Evolutionary conservation across 2,797 vertebrate genomes (phyloP).

Genomic region (Sebastes kiyomatsui): DNA sequence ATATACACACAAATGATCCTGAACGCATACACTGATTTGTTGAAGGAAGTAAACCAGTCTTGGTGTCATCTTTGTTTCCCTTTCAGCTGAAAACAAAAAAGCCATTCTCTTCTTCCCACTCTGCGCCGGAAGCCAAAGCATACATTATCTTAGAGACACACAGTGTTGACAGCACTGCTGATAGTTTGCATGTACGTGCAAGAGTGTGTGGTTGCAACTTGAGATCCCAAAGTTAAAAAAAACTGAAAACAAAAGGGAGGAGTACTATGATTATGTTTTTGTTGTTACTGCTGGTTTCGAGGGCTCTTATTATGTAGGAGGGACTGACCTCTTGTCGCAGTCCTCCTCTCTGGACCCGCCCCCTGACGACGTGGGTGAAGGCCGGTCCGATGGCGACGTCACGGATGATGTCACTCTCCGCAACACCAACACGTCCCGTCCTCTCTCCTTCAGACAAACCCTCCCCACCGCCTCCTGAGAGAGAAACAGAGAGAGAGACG

Average conservation of each 20-base stretch:
- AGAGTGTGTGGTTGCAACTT: constrained; percentile 12
- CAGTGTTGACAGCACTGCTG: constrained; percentile 2
- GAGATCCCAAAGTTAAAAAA: constrained; percentile 13
- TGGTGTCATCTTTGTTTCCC: constrained; percentile 49
- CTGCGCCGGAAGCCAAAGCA: constrained; percentile 58
- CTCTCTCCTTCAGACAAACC: constrained; percentile 89
- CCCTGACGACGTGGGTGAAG: constrained; percentile 82
- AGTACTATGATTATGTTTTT: constrained; percentile 45
- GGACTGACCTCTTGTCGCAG: constrained; percentile 89
- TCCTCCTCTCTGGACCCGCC: constrained; percentile 86
- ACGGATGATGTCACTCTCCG: constrained; percentile 89
- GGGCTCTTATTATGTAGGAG: constrained; percentile 33
- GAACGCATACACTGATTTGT: constrained; percentile 19
- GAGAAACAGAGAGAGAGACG: not conserved
- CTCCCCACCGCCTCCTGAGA: constrained; percentile 83
- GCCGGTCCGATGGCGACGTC: constrained; percentile 82
- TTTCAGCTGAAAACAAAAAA: constrained; percentile 71
- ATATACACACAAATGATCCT: not conserved
- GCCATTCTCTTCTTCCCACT: constrained; percentile 63
- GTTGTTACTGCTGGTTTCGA: constrained; percentile 22
- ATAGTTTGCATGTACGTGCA: constrained; percentile 20
- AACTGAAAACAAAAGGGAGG: constrained; percentile 13
- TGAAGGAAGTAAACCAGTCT: constrained; percentile 43
- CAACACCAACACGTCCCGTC: constrained; percentile 91
- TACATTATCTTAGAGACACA: constrained; percentile 60